These are phyloP conservation scores for Sesia bembeciformis DNA, from an alignment of 2,888 invertebrate species.

Conservation along the genomic window DNA sequence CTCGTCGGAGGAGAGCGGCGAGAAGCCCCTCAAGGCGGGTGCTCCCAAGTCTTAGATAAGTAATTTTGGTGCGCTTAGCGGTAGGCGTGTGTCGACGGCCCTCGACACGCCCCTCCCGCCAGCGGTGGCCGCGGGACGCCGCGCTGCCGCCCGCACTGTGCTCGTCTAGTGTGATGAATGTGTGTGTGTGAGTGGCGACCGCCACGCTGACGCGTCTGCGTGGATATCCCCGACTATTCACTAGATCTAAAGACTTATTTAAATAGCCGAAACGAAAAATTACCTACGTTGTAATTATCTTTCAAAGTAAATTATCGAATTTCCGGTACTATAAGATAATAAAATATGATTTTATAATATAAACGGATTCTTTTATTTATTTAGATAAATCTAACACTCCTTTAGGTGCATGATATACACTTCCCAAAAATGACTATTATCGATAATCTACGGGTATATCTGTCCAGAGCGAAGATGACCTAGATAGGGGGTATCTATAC, in stretches of 20 bases:
- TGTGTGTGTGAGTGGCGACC: conserved; percentile 29
- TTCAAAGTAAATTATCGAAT: conserved; percentile 69
- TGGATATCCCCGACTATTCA: conserved; percentile 44
- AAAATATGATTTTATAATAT: conserved; percentile 54
- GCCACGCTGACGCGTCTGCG: conserved; percentile 22
- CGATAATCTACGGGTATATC: too few relatives aligned
- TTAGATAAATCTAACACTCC: neutral
- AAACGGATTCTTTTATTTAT: neutral
- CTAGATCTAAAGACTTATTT: conserved; percentile 68
- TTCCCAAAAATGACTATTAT: too few relatives aligned
- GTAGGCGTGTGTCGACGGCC: conserved; percentile 66
- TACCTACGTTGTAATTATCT: conserved; percentile 66
- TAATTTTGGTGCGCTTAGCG: conserved; percentile 36
- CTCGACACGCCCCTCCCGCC: conserved; percentile 69
- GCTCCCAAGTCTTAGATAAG: conserved; percentile 43
- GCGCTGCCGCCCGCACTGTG: conserved; percentile 14
- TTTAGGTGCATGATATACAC: neutral
- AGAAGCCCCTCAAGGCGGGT: conserved; percentile 26
- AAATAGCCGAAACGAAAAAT: conserved; percentile 59
- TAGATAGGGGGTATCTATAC: too few relatives aligned
- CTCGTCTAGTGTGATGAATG: conserved; percentile 12
- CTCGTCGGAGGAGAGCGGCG: conserved; percentile 39
- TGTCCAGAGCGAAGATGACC: too few relatives aligned
- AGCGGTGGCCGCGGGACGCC: conserved; percentile 21
- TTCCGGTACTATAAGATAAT: conserved; percentile 66